Percentiles rank a stretch among this genome's conserved stretches.
phyloP scores from a whole-genome alignment of 2,113 vertebrate genomes.

The Theristicus caerulescens region DNA sequence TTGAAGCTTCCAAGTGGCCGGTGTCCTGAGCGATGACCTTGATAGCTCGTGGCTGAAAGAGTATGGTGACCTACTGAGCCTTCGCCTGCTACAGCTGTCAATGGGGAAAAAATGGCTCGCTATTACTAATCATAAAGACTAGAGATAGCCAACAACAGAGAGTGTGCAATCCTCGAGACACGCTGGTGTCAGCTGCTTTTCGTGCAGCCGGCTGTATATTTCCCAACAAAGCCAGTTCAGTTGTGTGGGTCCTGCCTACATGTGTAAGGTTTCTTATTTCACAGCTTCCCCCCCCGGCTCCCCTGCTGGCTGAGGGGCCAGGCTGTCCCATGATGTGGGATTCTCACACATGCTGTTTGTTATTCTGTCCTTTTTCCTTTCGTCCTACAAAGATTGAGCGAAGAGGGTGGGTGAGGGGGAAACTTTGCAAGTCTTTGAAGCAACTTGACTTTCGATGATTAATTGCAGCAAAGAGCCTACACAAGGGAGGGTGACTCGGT shows the following conservation, averaged over 20 bases:
- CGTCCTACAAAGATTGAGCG: not conserved
- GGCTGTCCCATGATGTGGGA: constrained; percentile 65
- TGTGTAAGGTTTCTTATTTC: constrained; percentile 48
- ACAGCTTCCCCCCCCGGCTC: not conserved
- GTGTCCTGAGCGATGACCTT: not conserved
- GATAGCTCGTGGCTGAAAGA: not conserved
- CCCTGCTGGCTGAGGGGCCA: not conserved
- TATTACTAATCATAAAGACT: not conserved
- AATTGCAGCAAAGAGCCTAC: constrained; percentile 39
- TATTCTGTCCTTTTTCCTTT: constrained; percentile 53
- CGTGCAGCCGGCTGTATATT: fast-evolving
- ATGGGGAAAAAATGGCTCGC: fast-evolving
- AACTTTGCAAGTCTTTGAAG: constrained; percentile 56
- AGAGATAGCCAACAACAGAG: not conserved
- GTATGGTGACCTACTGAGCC: not conserved
- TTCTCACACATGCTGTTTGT: constrained; percentile 67
- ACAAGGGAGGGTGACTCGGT: constrained; percentile 21
- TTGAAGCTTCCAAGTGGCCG: not conserved
- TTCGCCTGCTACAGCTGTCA: not conserved
- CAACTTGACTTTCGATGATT: constrained; percentile 59
- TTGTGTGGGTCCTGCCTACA: constrained; percentile 2
- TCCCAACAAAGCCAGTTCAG: not conserved
- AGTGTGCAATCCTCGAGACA: not conserved
- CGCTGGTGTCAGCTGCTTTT: not conserved
- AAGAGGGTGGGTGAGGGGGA: constrained; percentile 23